These are phyloP conservation scores for Myiothlypis coronata DNA, from an alignment of 2,797 vertebrate species.

Conservation along the genomic window DNA sequence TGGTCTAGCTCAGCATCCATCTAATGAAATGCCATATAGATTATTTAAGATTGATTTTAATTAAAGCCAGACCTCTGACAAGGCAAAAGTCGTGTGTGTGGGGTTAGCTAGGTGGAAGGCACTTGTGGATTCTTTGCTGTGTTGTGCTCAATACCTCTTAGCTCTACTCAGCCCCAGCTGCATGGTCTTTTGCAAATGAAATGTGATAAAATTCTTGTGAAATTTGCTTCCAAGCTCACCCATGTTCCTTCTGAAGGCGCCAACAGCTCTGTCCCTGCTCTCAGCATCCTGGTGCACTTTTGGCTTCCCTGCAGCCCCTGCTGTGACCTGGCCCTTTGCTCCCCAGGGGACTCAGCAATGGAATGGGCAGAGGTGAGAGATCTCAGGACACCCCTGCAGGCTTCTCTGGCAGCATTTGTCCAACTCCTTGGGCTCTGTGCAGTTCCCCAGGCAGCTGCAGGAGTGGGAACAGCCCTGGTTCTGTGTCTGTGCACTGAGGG, in stretches of 20 bases:
- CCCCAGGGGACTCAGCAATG: not conserved
- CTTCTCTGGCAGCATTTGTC: not conserved
- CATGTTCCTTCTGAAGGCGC: not conserved
- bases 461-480: not conserved
- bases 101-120: not conserved
- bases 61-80: conserved; percentile 18
- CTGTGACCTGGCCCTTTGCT: not conserved
- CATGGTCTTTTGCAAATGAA: not conserved
- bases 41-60: conserved; percentile 41
- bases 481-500: not conserved
- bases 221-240: not conserved
- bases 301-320: not conserved
- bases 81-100: not conserved
- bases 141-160: not conserved
- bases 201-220: not conserved
- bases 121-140: not conserved
- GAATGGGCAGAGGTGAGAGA: not conserved
- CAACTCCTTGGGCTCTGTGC: not conserved
- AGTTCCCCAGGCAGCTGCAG: not conserved
- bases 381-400: no score
- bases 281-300: not conserved
- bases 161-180: not conserved
- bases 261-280: not conserved
- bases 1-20: not conserved
- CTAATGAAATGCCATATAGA: conserved; percentile 28